Percentiles rank a stretch among this genome's conserved stretches.
phyloP scores from a whole-genome alignment of 2,113 vertebrate genomes.

The Aegotheles bennettii region DNA sequence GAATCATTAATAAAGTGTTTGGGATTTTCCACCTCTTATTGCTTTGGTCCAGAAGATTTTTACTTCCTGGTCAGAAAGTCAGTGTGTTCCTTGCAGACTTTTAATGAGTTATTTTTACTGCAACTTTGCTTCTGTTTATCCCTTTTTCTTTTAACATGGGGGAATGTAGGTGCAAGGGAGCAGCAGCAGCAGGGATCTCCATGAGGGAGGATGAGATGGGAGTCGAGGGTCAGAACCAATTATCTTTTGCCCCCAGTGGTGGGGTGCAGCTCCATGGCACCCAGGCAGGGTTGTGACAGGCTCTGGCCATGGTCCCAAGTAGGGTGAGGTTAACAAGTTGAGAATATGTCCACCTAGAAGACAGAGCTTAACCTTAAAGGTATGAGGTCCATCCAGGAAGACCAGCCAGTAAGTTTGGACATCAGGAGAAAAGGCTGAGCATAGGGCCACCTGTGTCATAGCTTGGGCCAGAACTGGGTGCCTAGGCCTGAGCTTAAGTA shows the following conservation, averaged over 20 bases:
- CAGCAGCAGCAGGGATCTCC: neutral
- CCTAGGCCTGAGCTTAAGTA: neutral
- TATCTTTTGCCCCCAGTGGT: neutral
- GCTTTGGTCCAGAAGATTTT: neutral
- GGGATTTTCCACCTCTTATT: neutral
- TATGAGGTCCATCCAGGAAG: neutral
- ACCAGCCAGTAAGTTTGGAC: neutral
- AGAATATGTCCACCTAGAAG: neutral
- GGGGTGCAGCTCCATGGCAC: neutral
- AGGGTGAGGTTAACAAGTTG: neutral
- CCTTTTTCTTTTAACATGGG: neutral
- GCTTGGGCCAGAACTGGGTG: neutral
- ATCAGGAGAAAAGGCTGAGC: neutral
- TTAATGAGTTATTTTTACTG: neutral
- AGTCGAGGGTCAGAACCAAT: neutral
- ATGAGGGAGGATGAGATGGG: accelerated
- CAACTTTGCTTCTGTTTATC: neutral
- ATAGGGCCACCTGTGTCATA: neutral
- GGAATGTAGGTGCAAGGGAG: neutral
- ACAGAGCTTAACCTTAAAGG: neutral
- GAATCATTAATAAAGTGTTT: neutral
- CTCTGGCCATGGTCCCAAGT: neutral
- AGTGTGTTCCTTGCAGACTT: neutral
- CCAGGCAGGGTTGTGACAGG: neutral
- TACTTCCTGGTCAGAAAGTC: neutral